Evolutionary conservation across 2,888 invertebrate species (phyloP), one percentile per base, ranked within the genome.

Genomic region (Encarsia formosa): DNA sequence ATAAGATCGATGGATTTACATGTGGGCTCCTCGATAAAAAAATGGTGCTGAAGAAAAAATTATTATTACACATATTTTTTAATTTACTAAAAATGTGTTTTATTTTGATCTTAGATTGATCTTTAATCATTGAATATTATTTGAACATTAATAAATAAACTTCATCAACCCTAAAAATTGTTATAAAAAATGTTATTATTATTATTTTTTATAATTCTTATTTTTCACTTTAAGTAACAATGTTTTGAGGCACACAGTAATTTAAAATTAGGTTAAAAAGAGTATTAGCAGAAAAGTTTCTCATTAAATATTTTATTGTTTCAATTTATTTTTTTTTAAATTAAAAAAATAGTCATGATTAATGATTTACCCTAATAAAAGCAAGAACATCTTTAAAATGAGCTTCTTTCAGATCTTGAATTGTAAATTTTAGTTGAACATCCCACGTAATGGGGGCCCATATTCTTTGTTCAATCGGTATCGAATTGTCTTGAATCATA

Each of bases 1-100:
- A 53, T 39, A 8, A 70, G 39, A n/a, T 54, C 50, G 8, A 55
- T 43, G 2, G 69, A 58, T 35, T 56, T 60, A 48, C 68, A 71
- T 65, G 66, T 64, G 1, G 69, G 65, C 2, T 71, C 70, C 13
- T 65, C 63, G 23, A 55, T 54, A 24, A 71, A 63, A 45, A 56
- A 68, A 42, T 71, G 66, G 55, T 60, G 65, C 71, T 71, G 55
- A 24, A 52, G 15, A 8, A 29, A 18, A 40, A 16, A n/a, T 38
- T 15, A n/a, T n/a, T n/a, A n/a, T n/a, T n/a, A n/a, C n/a, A n/a
- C n/a, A n/a, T n/a, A n/a, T n/a, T n/a, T n/a, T n/a, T n/a, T n/a
- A n/a, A n/a, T n/a, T n/a, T n/a, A n/a, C n/a, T n/a, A n/a, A n/a
- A n/a, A n/a, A n/a, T n/a, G n/a, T n/a, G n/a, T n/a, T n/a, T n/a